Evolutionary conservation across 2,888 invertebrate genomes (phyloP).

Genomic region (Drosophila helvetica): DNA sequence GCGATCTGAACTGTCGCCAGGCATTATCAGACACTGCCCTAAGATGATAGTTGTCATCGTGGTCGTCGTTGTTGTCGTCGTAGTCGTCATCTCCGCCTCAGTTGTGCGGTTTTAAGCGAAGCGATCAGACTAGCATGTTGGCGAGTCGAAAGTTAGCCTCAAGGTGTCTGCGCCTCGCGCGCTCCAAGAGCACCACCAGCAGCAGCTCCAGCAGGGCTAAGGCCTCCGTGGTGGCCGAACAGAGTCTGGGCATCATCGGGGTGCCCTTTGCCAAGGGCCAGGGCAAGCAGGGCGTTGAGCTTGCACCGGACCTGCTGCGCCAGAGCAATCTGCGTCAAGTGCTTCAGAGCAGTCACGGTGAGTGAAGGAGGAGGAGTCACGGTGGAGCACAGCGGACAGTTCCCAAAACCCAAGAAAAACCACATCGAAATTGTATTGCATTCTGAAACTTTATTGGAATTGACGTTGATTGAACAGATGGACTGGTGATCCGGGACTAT

Average conservation of each 20-base stretch:
- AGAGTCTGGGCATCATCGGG: constrained; percentile 88
- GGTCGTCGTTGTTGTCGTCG: not conserved
- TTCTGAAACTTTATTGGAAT: constrained; percentile 4
- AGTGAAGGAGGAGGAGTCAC: too few relatives aligned
- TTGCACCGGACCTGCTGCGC: constrained; percentile 88
- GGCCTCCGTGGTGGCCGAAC: constrained; percentile 32
- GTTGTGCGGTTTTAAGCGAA: constrained; percentile 27
- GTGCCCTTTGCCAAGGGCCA: constrained; percentile 93
- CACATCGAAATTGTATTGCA: constrained; percentile 1
- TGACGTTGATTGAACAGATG: constrained; percentile 48
- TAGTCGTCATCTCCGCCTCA: constrained; percentile 4
- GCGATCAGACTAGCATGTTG: constrained; percentile 46
- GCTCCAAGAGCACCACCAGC: constrained; percentile 13
- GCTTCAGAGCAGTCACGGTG: constrained; percentile 87
- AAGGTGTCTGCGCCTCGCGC: constrained; percentile 27
- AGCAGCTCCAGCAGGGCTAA: constrained; percentile 2
- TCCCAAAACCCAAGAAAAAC: not conserved
- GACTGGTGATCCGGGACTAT: constrained; percentile 88
- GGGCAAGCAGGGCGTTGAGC: constrained; percentile 88
- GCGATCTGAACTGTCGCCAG: constrained; percentile 34
- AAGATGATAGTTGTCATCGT: constrained; percentile 34
- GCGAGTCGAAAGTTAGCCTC: constrained; percentile 48
- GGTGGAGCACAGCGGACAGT: too few relatives aligned
- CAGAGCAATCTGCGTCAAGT: constrained; percentile 87
- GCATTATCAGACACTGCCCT: constrained; percentile 36